A percentile compares a stretch with the other conserved stretches of the same genome.
phyloP scores from a whole-genome alignment of 2,888 invertebrate species.

The Dynastes hyllus region DNA sequence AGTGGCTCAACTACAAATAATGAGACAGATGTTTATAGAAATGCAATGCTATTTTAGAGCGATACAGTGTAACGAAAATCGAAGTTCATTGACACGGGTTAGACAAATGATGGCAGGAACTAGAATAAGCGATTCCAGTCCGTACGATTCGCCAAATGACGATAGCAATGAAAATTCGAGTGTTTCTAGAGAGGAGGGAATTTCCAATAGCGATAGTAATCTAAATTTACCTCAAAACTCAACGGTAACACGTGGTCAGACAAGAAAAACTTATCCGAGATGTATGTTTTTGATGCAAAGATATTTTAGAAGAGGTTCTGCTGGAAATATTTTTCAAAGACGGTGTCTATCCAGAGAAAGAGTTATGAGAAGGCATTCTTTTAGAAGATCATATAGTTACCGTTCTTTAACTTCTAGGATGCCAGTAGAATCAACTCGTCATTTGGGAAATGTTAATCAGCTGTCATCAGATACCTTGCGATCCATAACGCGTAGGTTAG shows the following conservation, averaged over 20 bases:
- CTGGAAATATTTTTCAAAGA: slow-evolving; percentile 63
- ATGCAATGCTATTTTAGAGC: slow-evolving; percentile 75
- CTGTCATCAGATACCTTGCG: slow-evolving; percentile 56
- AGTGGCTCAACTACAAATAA: slow-evolving; percentile 74
- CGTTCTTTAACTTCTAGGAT: slow-evolving; percentile 49
- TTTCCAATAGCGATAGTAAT: slow-evolving; percentile 4
- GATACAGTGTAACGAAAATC: slow-evolving; percentile 71
- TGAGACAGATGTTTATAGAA: slow-evolving; percentile 79
- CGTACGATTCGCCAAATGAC: slow-evolving; percentile 64
- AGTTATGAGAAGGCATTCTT: slow-evolving; percentile 55
- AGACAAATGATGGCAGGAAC: slow-evolving; percentile 71
- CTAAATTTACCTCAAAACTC: not conserved
- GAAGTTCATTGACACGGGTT: slow-evolving; percentile 66
- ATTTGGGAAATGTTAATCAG: slow-evolving; percentile 46
- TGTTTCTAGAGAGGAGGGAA: slow-evolving; percentile 21
- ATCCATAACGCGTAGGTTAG: slow-evolving; percentile 57
- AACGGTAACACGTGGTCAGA: slow-evolving; percentile 9
- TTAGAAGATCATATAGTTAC: slow-evolving; percentile 56
- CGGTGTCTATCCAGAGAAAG: slow-evolving; percentile 60
- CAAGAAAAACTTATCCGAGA: slow-evolving; percentile 62
- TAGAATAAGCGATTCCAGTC: slow-evolving; percentile 68
- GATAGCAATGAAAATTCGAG: slow-evolving; percentile 52
- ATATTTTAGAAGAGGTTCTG: slow-evolving; percentile 61
- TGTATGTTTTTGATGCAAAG: slow-evolving; percentile 61
- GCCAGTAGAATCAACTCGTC: slow-evolving; percentile 50